Evolutionary conservation across 2,113 vertebrate species (phyloP), one percentile per base, ranked within the genome.

Genomic region (Elephas maximus): DNA sequence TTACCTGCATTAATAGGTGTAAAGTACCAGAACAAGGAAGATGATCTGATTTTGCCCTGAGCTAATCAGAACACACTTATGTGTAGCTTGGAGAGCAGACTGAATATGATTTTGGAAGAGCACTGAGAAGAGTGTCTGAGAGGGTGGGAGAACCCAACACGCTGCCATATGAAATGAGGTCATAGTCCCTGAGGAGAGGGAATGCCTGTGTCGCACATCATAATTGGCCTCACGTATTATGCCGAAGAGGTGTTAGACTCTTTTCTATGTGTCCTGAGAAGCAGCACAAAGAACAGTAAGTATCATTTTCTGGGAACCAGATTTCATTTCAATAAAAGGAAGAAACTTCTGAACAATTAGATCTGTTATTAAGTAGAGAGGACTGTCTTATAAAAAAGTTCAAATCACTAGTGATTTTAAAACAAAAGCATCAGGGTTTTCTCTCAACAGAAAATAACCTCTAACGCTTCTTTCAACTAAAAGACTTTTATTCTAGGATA

Each of bases 281-380:
- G 30, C 17, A 94, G 60, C 57, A 90, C 30, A 92, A 85, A 94
- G 7, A 97, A 57, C 73, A 96, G 79, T 79, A 53, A 94, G n/a
- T 33, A 76, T 86, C 85, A 95, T 93, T 96, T 84, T 79, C 67
- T 82, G 10, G 41, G 33, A 96, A 28, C 11, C 28, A 44, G 45
- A 92, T 65, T 83, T 77, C 69, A 90, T 92, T 81, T 88, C 65
- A 91, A 24, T 37, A 62, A 53, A 76, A 90, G 60, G 5, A 93
- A 90, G 37, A 94, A 92, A 57, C 45, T 87, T 94, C 44, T 90
- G 78, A 82, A 90, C 23, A 92, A 92, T 95, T 95, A n/a, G 9
- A 85, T 62, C 37, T 85, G 57, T 57, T 92, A 88, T 88, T 95
- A 94, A 79, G 90, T 14, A 69, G 14, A 95, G 41, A 24, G 65